Evolutionary conservation across 2,888 invertebrate species (phyloP), one percentile per base, ranked within the genome.

Genomic region (Agrilus mali): DNA sequence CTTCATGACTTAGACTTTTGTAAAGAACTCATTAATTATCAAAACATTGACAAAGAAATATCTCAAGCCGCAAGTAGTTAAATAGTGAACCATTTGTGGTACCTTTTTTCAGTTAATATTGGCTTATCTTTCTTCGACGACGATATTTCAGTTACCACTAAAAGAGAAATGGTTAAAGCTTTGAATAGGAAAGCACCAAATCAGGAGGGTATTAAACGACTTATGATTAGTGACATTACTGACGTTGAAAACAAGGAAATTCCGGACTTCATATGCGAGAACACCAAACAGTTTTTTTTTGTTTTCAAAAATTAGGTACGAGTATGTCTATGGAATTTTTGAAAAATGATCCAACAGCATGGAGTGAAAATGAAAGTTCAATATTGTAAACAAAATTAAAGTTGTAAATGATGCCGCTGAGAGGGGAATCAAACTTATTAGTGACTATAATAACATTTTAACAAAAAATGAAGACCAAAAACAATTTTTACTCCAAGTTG

Each of bases 81-180:
- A 53, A 20, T 50, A 53, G 33, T 42, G 45, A 49, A 50, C 32
- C 46, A 53, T 42, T 46, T 50, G 36, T 52, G 48, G 47, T 52
- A 52, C 48, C 51, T 53, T 32, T 43, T 43, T 35, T 49, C 51
- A 36, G 49, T 55, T 50, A 39, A 43, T 15, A 31, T 47, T 40
- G 33, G 45, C 20, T 42, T 53, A 36, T 43, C 36, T 3, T 16
- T 46, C 38, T 46, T 49, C 34, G 47, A 51, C 46, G 50, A 45
- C 40, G 43, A 45, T 3, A 6, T 20, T 20, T 20, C 20, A 4
- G 20, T 4, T 20, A 6, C 3, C 6, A 20, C 20, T 6, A 20
- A 20, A 20, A 20, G 6, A 20, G 4, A 20, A 20, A 15, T 13
- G 13, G 7, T 31, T 6, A 4, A 10, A 27, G n/a, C 32, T n/a